These are phyloP conservation scores for Cyrtodaria siliqua DNA, from an alignment of 2,888 invertebrate species.

Conservation along the genomic window DNA sequence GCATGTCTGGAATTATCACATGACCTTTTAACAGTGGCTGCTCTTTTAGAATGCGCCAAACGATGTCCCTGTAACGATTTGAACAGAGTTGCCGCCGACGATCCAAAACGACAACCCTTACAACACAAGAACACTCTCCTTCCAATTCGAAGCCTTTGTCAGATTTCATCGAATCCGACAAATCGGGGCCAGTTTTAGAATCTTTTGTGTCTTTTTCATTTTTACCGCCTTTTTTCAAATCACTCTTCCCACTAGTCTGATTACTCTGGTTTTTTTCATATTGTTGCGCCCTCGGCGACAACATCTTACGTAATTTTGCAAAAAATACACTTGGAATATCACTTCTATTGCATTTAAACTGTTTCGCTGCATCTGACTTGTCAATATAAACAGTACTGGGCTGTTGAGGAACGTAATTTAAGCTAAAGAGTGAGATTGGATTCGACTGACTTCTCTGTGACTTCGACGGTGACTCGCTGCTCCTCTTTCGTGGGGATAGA, in stretches of 20 bases:
- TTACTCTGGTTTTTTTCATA: slow-evolving; percentile 49
- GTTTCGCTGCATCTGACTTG: slow-evolving; percentile 67
- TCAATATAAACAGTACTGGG: slow-evolving; percentile 77
- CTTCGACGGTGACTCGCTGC: slow-evolving; percentile 37
- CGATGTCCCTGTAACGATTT: slow-evolving; percentile 58
- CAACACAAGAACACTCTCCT: slow-evolving; percentile 56
- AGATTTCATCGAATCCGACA: not conserved
- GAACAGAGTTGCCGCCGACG: slow-evolving; percentile 65
- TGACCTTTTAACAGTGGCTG: slow-evolving; percentile 74
- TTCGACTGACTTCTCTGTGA: slow-evolving; percentile 26
- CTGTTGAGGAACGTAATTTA: slow-evolving; percentile 63
- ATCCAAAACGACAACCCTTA: slow-evolving; percentile 77
- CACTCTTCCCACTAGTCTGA: slow-evolving; percentile 26
- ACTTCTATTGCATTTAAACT: slow-evolving; percentile 52
- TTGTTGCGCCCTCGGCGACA: slow-evolving; percentile 72
- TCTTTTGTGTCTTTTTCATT: slow-evolving; percentile 16
- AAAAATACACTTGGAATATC: slow-evolving; percentile 71
- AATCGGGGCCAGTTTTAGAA: slow-evolving; percentile 9
- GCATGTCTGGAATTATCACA: slow-evolving; percentile 75
- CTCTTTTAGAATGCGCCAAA: slow-evolving; percentile 65
- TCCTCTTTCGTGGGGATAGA: no score
- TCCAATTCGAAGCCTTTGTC: not conserved
- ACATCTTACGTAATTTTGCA: slow-evolving; percentile 73
- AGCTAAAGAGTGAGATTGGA: slow-evolving; percentile 37
- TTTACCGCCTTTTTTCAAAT: slow-evolving; percentile 23